Evolutionary conservation across 2,888 invertebrate genomes (phyloP).

Genomic region (Lomographa bimaculata): DNA sequence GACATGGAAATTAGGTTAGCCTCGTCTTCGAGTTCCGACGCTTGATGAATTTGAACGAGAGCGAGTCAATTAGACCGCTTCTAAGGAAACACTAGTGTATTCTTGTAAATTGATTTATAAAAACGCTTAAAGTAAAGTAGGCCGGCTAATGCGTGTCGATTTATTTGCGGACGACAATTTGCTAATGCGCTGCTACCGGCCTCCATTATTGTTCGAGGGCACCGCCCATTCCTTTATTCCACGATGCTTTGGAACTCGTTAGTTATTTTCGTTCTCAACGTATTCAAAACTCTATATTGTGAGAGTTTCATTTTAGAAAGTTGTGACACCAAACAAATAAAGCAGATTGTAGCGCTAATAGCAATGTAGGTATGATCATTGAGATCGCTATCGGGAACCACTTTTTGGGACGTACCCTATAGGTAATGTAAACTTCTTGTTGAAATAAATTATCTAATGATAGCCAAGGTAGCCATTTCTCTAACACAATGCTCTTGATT

Average conservation of each 20-base stretch:
- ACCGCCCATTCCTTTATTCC: slow-evolving; percentile 5
- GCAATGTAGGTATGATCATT: too few relatives aligned
- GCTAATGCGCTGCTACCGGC: slow-evolving; percentile 19
- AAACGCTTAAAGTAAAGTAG: neutral
- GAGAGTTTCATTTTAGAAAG: slow-evolving; percentile 11
- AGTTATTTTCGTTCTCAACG: slow-evolving; percentile 1
- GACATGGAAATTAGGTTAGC: slow-evolving; percentile 27
- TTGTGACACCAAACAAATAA: neutral
- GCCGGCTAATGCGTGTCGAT: slow-evolving; percentile 1
- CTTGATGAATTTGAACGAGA: slow-evolving; percentile 11
- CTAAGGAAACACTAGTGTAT: too few relatives aligned
- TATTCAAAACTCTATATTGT: slow-evolving; percentile 7
- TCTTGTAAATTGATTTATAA: neutral
- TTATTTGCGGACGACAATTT: slow-evolving; percentile 16
- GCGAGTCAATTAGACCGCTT: slow-evolving; percentile 7
- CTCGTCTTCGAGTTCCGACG: slow-evolving; percentile 4
- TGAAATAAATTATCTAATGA: too few relatives aligned
- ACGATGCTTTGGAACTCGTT: slow-evolving; percentile 6
- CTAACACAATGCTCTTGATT: too few relatives aligned
- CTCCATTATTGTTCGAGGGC: slow-evolving; percentile 38
- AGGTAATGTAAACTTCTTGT: too few relatives aligned
- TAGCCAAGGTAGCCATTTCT: too few relatives aligned
- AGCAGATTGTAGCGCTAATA: too few relatives aligned
- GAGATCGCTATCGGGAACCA: too few relatives aligned
- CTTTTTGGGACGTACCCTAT: too few relatives aligned